Percentiles rank a stretch among this genome's conserved stretches.
These are phyloP conservation scores for Drosophila athabasca DNA, from an alignment of 1,140 invertebrate genomes.

Conservation along the genomic window DNA sequence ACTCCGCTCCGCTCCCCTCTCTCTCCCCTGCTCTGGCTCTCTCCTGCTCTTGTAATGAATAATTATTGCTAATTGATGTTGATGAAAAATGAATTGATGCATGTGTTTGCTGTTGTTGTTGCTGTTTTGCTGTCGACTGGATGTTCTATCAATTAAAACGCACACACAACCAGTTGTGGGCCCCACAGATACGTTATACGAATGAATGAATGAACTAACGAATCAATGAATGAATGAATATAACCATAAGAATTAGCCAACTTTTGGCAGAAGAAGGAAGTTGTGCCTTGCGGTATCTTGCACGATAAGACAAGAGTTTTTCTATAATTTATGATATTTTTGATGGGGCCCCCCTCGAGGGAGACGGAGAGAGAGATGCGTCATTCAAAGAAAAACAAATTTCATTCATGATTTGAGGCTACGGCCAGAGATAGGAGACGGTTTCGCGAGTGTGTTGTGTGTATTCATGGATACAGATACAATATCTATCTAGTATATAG, in stretches of 20 bases:
- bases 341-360: no score
- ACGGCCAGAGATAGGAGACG: conserved; percentile 28
- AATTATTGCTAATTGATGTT: conserved; percentile 80
- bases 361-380: conserved; percentile 22
- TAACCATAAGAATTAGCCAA: background rate
- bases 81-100: conserved; percentile 77
- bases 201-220: conserved; percentile 28
- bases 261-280: conserved; percentile 6
- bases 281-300: background rate
- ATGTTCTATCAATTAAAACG: conserved; percentile 66
- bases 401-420: conserved; percentile 51
- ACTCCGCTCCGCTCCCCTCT: no score
- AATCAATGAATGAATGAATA: background rate
- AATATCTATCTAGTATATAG: conserved; percentile 37
- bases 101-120: conserved; percentile 51
- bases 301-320: no score
- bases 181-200: background rate
- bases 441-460: conserved; percentile 37
- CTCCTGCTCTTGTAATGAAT: conserved; percentile 47
- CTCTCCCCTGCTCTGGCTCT: no score
- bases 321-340: no score
- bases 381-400: conserved; percentile 39
- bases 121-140: conserved; percentile 27
- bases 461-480: conserved; percentile 6
- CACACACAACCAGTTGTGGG: conserved; percentile 6